Evolutionary conservation across 2,797 vertebrate species (phyloP), one percentile per base, ranked within the genome.

Genomic region (Diglossa cyanea): DNA sequence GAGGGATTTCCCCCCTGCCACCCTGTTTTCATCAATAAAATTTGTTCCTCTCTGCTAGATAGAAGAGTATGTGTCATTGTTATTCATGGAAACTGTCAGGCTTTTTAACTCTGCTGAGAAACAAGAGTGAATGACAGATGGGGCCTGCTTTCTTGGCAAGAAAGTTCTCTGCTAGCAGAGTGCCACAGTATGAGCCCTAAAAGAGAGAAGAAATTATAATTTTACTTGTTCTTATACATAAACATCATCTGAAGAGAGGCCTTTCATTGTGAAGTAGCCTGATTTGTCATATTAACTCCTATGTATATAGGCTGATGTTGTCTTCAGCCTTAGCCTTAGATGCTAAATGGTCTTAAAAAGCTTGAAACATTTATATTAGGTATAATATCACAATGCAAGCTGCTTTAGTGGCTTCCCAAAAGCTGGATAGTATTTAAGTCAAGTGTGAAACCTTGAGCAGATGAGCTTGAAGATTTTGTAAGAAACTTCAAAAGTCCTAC

Each of bases 11-110:
- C 10, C 18, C 25, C 16, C 21, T 37, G 15, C 2, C 10, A 4
- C 26, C 8, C 2, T 16, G 55, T 92, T 90, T 77, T 85, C 60
- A 89, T 78, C 91, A 81, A 50, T 61, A 93, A 89, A 85, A 93
- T 55, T 48, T 73, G 74, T 88, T 71, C 45, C 30, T 89, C 21
- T 91, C 50, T 28, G 19, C 68, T 76, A 91, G 83, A 68, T 51
- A 21, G 16, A 60, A 70, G 53, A 76, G 67, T 45, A 76, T 74
- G 67, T 93, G 85, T 94, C 84, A 90, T 91, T 95, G 94, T 91
- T 94, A 95, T 94, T 94, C 95, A 94, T 77, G 82, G 87, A 77
- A 96, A 83, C 85, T 94, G 89, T 94, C 93, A 94, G 94, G 85
- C 61, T 88, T 88, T 88, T 94, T 82, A 94, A 87, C 87, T 94